phyloP scores from a whole-genome alignment of 2,888 invertebrate genomes.

The Barypeithes pellucidus region DNA sequence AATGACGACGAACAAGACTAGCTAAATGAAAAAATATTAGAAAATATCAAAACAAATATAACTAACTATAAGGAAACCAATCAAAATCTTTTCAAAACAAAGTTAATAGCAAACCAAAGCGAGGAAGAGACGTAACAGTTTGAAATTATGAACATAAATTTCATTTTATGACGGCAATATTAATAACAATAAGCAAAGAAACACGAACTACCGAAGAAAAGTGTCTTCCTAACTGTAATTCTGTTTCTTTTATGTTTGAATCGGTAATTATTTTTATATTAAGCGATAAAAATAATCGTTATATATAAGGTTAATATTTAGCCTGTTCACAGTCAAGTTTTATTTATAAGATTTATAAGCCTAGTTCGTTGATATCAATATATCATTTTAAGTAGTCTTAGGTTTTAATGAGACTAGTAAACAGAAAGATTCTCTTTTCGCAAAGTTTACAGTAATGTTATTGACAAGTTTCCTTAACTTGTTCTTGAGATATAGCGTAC shows the following conservation, averaged over 20 bases:
- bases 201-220: slow-evolving; percentile 2
- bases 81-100: slow-evolving; percentile 22
- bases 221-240: background rate
- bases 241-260: background rate
- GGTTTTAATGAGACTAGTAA: too few relatives aligned
- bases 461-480: too few relatives aligned
- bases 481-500: too few relatives aligned
- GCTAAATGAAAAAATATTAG: background rate
- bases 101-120: slow-evolving; percentile 37
- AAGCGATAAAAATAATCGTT: background rate
- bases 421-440: too few relatives aligned
- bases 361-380: too few relatives aligned
- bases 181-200: slow-evolving; percentile 45
- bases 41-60: slow-evolving; percentile 34
- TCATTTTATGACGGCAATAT: slow-evolving; percentile 46
- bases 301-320: background rate
- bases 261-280: slow-evolving; percentile 10
- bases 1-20: too few relatives aligned
- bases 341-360: too few relatives aligned
- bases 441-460: too few relatives aligned
- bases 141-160: slow-evolving; percentile 49
- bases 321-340: too few relatives aligned
- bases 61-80: slow-evolving; percentile 33
- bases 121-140: slow-evolving; percentile 34
- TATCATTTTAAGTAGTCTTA: too few relatives aligned